Conservation (phyloP, 2,113 vertebrate species). For the Oncorhynchus keta region DNA sequence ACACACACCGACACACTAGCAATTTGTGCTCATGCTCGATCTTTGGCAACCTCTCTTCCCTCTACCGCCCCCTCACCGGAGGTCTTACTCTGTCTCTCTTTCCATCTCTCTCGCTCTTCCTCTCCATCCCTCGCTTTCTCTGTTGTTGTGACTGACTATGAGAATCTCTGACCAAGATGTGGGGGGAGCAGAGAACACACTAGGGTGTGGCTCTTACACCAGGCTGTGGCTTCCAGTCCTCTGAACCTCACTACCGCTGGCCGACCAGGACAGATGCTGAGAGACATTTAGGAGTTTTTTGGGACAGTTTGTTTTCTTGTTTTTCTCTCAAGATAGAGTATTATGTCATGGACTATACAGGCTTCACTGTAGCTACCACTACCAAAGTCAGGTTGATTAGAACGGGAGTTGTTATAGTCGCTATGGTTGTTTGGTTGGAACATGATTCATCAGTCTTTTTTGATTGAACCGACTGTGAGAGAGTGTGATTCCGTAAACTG, state of each 20-base stretch:
- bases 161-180: slow-evolving; percentile 67
- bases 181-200: slow-evolving; percentile 55
- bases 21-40: slow-evolving; percentile 33
- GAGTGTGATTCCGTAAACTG: not conserved
- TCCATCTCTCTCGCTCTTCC: slow-evolving; percentile 18
- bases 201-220: slow-evolving; percentile 42
- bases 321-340: slow-evolving; percentile 54
- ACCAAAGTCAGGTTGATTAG: slow-evolving; percentile 28
- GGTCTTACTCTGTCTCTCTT: slow-evolving; percentile 51
- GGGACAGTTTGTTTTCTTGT: slow-evolving; percentile 48
- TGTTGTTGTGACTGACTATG: slow-evolving; percentile 51
- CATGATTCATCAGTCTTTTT: not conserved
- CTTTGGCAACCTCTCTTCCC: slow-evolving; percentile 51
- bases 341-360: slow-evolving; percentile 16
- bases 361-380: no score
- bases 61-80: slow-evolving; percentile 61
- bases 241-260: slow-evolving; percentile 37
- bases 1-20: slow-evolving; percentile 17
- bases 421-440: slow-evolving; percentile 4
- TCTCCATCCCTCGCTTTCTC: slow-evolving; percentile 33
- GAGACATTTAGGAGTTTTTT: slow-evolving; percentile 56
- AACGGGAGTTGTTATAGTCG: no score
- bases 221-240: slow-evolving; percentile 66
- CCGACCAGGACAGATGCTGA: slow-evolving; percentile 8
- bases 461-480: no score